Base-by-base conservation (phyloP, 2,888 invertebrate genomes). In the Lycocerus yunnanus region DNA sequence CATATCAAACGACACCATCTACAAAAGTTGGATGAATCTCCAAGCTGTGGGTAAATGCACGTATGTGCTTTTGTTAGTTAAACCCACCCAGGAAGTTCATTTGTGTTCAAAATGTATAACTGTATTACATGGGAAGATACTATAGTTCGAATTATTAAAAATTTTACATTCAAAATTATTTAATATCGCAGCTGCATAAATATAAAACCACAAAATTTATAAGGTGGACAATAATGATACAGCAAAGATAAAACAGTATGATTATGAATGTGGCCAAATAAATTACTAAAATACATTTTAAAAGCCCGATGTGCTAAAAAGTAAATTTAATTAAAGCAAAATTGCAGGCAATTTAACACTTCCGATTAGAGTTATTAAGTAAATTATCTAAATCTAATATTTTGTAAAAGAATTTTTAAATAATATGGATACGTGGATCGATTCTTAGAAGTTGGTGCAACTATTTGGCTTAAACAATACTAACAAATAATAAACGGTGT, bases 61-160 rank as follows among this genome's bases (percentile, higher is more conserved):
- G 86, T 86, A 85, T 84, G 77, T 80, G 82, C 84, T 84, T 85
- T 85, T 84, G 84, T 84, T 79, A 80, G 79, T 80, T 75, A 76
- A 75, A 84, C 83, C 84, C 84, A 85, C 86, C 86, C 86, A 86
- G 86, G 85, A 86, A 85, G 85, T 85, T 81, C 72, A 72, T 72
- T 76, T 76, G 70, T 72, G 72, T 63, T 63, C 43, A 72, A 43
- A 73, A 69, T 72, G 69, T 75, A 58, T 75, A 72, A 75, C 68
- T 68, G 75, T 75, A 72, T 69, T 71, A 59, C 43, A 68, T 65
- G 66, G 71, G 61, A 63, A 18, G 61, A 18, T 63, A 63, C 61
- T 63, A 63, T 20, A 18, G 61, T 20, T 63, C 61, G n/a, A 63
- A 63, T 63, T 63, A 63, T 63, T 63, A 63, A 63, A 63, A 18